A percentile compares a stretch with the other conserved stretches of the same genome.
phyloP scores from a whole-genome alignment of 2,888 invertebrate species.

The Bruchidius siliquastri region DNA sequence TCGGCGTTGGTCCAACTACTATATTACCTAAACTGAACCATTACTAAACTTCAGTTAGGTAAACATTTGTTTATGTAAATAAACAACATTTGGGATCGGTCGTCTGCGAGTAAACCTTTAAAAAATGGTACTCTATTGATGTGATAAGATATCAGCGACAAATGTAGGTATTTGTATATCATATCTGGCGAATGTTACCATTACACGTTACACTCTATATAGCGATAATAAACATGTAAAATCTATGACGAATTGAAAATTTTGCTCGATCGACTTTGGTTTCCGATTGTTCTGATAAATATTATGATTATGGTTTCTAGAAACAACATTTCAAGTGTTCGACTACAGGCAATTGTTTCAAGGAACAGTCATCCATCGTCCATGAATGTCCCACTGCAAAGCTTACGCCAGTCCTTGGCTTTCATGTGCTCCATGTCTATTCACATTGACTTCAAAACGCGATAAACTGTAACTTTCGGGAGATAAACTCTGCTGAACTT shows the following conservation, averaged over 20 bases:
- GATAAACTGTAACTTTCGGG: no score
- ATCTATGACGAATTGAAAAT: background rate
- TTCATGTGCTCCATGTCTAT: no score
- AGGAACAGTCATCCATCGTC: no score
- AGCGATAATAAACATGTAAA: background rate
- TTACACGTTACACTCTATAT: background rate
- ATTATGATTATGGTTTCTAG: background rate
- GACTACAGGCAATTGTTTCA: no score
- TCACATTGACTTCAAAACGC: no score
- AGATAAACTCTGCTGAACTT: no score
- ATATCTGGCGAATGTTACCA: background rate
- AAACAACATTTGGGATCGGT: background rate
- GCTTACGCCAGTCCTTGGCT: no score
- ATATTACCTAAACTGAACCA: no score
- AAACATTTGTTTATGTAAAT: background rate
- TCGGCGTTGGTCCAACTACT: no score
- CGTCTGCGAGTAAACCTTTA: background rate
- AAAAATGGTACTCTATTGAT: background rate
- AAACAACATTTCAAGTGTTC: no score
- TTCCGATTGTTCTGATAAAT: background rate
- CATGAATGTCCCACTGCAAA: no score
- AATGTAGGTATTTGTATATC: background rate
- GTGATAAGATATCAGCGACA: background rate
- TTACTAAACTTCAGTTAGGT: background rate
- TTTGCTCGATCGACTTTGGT: background rate